Evolutionary conservation across 2,888 invertebrate species (phyloP).

Genomic region (Meteorus cinctellus): DNA sequence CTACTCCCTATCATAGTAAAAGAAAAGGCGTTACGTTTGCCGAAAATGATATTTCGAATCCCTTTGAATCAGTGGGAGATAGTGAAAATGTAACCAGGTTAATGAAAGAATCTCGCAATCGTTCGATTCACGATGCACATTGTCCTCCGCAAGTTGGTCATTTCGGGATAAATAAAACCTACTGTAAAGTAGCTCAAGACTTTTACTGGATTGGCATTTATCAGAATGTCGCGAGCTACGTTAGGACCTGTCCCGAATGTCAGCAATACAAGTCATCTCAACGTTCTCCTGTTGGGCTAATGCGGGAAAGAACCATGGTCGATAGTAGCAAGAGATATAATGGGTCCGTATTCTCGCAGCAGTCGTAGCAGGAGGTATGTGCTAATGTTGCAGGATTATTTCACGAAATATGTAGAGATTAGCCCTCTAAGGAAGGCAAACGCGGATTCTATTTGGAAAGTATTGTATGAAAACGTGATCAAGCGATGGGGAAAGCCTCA

Average conservation of each 20-base stretch:
- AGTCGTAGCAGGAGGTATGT: background rate
- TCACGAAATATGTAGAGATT: background rate
- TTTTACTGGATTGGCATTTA: conserved; percentile 18
- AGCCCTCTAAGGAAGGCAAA: background rate
- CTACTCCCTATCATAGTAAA: too few relatives aligned
- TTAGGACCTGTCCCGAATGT: background rate
- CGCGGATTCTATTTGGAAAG: background rate
- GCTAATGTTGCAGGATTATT: background rate
- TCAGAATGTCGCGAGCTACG: background rate
- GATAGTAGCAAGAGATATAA: too few relatives aligned
- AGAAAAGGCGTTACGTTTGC: too few relatives aligned
- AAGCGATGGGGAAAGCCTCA: background rate
- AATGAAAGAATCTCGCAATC: too few relatives aligned
- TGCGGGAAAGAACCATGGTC: too few relatives aligned
- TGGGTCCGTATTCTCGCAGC: too few relatives aligned
- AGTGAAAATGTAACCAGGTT: too few relatives aligned
- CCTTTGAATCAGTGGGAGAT: too few relatives aligned
- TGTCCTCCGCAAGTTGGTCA: conserved; percentile 10
- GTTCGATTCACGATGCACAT: background rate
- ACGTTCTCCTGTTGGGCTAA: too few relatives aligned
- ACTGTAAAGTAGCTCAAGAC: background rate
- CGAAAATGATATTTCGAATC: too few relatives aligned
- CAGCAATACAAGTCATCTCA: background rate
- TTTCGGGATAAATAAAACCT: conserved; percentile 14
- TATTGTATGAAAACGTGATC: background rate